phyloP scores from a whole-genome alignment of 2,113 vertebrate species.

The Eleginops maclovinus region DNA sequence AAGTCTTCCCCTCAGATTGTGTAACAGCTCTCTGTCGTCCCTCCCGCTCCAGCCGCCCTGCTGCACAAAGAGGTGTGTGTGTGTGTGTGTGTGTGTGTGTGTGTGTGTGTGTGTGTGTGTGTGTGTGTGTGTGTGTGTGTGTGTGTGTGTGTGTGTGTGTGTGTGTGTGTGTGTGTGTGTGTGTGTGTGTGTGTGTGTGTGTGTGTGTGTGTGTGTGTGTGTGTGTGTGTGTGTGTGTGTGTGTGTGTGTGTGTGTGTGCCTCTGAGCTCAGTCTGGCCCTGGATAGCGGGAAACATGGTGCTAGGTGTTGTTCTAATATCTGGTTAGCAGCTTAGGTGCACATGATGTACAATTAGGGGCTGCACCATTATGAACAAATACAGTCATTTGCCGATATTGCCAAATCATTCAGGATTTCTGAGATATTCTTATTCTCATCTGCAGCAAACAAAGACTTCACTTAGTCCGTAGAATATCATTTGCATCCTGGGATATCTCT shows the following conservation, averaged over 20 bases:
- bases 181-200: slow-evolving; percentile 31
- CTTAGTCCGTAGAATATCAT: too few species aligned
- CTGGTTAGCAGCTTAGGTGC: not conserved
- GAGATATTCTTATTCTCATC: too few species aligned
- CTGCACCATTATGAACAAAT: too few species aligned
- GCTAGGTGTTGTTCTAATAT: too few species aligned
- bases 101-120: slow-evolving; percentile 17
- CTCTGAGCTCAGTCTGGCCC: slow-evolving; percentile 59
- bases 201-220: slow-evolving; percentile 24
- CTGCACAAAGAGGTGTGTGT: slow-evolving; percentile 37
- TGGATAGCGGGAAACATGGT: slow-evolving; percentile 8
- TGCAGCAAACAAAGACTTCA: too few species aligned
- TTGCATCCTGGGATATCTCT: too few species aligned
- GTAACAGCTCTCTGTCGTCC: slow-evolving; percentile 20
- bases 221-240: slow-evolving; percentile 9
- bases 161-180: slow-evolving; percentile 15
- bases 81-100: slow-evolving; percentile 23
- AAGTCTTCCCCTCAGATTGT: slow-evolving; percentile 10
- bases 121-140: slow-evolving; percentile 47
- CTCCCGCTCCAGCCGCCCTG: slow-evolving; percentile 10
- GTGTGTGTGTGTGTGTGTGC: slow-evolving; percentile 47
- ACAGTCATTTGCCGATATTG: too few species aligned
- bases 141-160: slow-evolving; percentile 20
- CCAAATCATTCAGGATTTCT: too few species aligned
- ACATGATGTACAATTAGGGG: not conserved